Percentiles rank a stretch among this genome's conserved stretches.
phyloP scores from a whole-genome alignment of 2,888 invertebrate species.

The Scaptomyza flava region DNA sequence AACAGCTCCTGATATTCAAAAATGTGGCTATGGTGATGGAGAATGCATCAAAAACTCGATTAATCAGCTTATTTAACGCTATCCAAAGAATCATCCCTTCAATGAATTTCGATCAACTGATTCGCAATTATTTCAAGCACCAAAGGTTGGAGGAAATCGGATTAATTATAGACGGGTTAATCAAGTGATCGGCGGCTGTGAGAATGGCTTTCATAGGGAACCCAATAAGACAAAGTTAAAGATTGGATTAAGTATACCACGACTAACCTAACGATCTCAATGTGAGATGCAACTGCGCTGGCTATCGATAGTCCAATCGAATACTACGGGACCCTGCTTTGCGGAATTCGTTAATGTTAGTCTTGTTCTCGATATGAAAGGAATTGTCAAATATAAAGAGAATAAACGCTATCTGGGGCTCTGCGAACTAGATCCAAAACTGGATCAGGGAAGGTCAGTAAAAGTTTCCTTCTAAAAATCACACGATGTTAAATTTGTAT shows the following conservation, averaged over 20 bases:
- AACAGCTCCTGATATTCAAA: slow-evolving; percentile 32
- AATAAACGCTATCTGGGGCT: slow-evolving; percentile 35
- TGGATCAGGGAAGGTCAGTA: slow-evolving; percentile 23
- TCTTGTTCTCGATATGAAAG: slow-evolving; percentile 23
- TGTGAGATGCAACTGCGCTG: slow-evolving; percentile 31
- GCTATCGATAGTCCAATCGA: slow-evolving; percentile 9
- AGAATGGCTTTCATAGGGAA: slow-evolving; percentile 45
- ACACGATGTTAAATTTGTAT: neutral
- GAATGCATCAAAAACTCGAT: slow-evolving; percentile 36
- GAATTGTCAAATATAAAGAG: slow-evolving; percentile 14
- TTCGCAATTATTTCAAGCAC: slow-evolving; percentile 17
- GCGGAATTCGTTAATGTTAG: slow-evolving; percentile 31
- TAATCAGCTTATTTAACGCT: slow-evolving; percentile 29
- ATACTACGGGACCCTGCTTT: slow-evolving; percentile 22
- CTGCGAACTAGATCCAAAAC: slow-evolving; percentile 8
- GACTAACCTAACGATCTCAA: slow-evolving; percentile 3
- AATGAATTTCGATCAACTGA: slow-evolving; percentile 23
- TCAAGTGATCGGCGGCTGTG: slow-evolving; percentile 19
- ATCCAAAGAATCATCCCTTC: slow-evolving; percentile 24
- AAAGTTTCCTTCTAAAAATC: neutral
- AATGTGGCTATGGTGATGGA: slow-evolving; percentile 40
- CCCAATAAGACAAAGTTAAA: slow-evolving; percentile 29
- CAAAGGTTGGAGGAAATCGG: slow-evolving; percentile 8
- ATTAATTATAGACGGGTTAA: slow-evolving; percentile 19
- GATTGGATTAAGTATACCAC: slow-evolving; percentile 23